phyloP scores from a whole-genome alignment of 2,888 invertebrate genomes.

The Drosophila lutescens region DNA sequence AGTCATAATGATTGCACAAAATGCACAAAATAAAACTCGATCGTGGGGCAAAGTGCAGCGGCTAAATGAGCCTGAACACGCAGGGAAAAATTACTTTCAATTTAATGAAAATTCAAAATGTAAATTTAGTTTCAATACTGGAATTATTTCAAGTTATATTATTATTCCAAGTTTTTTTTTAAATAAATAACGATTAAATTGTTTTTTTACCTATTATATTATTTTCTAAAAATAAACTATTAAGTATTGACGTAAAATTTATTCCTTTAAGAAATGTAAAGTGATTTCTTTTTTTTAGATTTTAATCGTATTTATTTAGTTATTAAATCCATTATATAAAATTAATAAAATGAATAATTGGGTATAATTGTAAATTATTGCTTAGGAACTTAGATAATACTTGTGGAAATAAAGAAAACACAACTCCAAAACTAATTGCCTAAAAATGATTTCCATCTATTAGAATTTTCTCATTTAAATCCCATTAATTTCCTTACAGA shows the following conservation, averaged over 20 bases:
- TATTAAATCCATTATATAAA: too few species aligned
- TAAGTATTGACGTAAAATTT: too few species aligned
- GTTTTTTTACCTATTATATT: too few species aligned
- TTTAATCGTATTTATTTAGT: too few species aligned
- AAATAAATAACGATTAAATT: too few species aligned
- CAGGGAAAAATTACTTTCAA: not conserved
- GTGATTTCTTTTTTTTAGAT: too few species aligned
- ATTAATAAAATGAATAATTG: too few species aligned
- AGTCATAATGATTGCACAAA: conserved; percentile 28
- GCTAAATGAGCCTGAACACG: conserved; percentile 17
- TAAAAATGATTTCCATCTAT: not conserved
- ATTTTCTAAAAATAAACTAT: too few species aligned
- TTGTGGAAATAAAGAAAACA: not conserved
- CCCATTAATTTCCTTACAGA: not conserved
- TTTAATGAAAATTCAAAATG: not conserved
- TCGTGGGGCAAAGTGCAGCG: conserved; percentile 23
- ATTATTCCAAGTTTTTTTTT: too few species aligned
- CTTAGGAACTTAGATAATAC: not conserved
- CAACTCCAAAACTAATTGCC: not conserved
- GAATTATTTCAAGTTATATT: too few species aligned
- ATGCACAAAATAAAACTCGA: conserved; percentile 26
- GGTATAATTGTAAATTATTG: too few species aligned
- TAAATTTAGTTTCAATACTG: not conserved
- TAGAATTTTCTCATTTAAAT: not conserved
- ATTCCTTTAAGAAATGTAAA: too few species aligned